Evolutionary conservation across 2,797 vertebrate genomes (phyloP).

Genomic region (Pelodytes ibericus): DNA sequence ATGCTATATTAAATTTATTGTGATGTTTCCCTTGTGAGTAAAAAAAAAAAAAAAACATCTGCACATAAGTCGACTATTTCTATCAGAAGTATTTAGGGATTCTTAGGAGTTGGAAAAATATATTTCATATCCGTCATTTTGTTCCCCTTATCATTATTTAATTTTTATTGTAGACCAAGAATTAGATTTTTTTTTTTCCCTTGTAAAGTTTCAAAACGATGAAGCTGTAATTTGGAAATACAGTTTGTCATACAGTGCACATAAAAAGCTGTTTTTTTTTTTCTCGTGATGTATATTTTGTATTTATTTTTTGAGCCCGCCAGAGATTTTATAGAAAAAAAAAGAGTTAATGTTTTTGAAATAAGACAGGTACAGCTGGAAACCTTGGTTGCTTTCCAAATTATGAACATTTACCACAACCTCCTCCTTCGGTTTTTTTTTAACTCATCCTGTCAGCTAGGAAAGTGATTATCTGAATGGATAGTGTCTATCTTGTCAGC

Average conservation of each 20-base stretch:
- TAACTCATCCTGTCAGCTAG: conserved; percentile 61
- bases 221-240: not conserved
- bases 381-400: conserved; percentile 66
- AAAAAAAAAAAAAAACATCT: not conserved
- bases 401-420: conserved; percentile 64
- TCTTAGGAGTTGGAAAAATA: not conserved
- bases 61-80: not conserved
- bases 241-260: no score
- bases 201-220: not conserved
- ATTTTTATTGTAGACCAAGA: not conserved
- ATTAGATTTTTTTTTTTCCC: not conserved
- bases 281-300: not conserved
- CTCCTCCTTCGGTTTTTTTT: conserved; percentile 66
- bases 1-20: not conserved
- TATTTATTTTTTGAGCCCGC: conserved; percentile 6
- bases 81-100: not conserved
- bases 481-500: conserved; percentile 69
- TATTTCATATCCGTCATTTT: not conserved
- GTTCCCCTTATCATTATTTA: not conserved
- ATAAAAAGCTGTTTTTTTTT: no score
- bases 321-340: conserved; percentile 9
- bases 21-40: not conserved
- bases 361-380: conserved; percentile 67
- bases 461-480: conserved; percentile 66
- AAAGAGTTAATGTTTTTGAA: conserved; percentile 28